phyloP scores from a whole-genome alignment of 2,888 invertebrate species.

The Caenorhabditis panamensis region DNA sequence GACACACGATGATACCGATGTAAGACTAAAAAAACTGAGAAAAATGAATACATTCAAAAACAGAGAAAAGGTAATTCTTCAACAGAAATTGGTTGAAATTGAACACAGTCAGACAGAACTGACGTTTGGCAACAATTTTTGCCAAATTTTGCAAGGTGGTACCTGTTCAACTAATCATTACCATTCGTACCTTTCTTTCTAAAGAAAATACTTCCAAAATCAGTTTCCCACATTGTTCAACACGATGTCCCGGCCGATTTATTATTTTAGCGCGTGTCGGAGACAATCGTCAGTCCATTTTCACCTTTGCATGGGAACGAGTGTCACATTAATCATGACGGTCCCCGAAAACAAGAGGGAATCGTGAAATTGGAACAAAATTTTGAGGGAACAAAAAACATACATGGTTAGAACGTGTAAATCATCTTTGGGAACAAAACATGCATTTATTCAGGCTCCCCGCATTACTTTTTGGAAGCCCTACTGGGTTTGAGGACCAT shows the following conservation, averaged over 20 bases:
- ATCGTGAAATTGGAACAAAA: constrained; percentile 12
- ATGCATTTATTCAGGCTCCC: background rate
- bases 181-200: background rate
- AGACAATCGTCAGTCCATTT: constrained; percentile 23
- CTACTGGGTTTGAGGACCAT: no score
- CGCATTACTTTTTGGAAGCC: no score
- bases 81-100: no score
- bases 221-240: constrained; percentile 56
- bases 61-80: background rate
- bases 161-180: background rate
- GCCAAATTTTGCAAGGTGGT: no score
- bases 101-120: no score
- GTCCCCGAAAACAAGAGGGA: constrained; percentile 7
- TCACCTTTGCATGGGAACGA: constrained; percentile 50
- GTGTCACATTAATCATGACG: constrained; percentile 42
- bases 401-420: background rate
- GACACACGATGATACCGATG: background rate
- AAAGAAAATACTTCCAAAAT: background rate
- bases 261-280: constrained; percentile 59
- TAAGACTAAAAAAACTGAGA: no score
- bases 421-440: background rate
- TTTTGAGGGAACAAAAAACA: no score
- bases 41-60: background rate
- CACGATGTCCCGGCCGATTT: constrained; percentile 42
- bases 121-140: no score